phyloP scores from a whole-genome alignment of 2,113 vertebrate genomes.

The Vombatus ursinus region DNA sequence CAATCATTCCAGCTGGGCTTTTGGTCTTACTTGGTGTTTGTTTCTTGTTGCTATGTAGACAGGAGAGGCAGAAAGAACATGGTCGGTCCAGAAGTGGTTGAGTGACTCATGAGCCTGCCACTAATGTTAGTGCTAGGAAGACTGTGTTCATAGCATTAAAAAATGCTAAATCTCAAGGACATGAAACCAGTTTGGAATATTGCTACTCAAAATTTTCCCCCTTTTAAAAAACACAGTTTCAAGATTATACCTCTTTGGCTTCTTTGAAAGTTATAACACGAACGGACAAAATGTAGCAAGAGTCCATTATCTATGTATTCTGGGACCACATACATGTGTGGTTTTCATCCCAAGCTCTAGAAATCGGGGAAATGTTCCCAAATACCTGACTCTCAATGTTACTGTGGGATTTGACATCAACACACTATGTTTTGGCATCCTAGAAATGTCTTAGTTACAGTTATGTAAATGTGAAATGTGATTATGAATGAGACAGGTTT shows the following conservation, averaged over 20 bases:
- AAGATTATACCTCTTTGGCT: constrained; percentile 26
- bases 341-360: neutral
- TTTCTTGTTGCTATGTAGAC: neutral
- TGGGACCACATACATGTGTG: neutral
- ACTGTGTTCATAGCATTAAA: neutral
- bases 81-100: neutral
- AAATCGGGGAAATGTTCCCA: neutral
- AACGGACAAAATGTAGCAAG: neutral
- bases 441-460: neutral
- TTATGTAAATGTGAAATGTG: neutral
- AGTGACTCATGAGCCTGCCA: neutral
- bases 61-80: neutral
- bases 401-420: constrained; percentile 10
- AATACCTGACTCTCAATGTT: constrained; percentile 21
- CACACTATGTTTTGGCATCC: neutral
- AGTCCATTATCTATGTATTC: constrained; percentile 24
- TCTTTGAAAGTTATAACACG: neutral
- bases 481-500: neutral
- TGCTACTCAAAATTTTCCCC: constrained; percentile 2
- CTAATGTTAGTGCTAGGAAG: neutral
- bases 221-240: constrained; percentile 2
- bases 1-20: neutral
- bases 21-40: neutral
- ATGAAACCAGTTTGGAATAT: neutral
- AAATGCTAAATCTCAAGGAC: neutral